Evolutionary conservation across 2,797 vertebrate genomes (phyloP).

Genomic region (Sebastes trivittatus): DNA sequence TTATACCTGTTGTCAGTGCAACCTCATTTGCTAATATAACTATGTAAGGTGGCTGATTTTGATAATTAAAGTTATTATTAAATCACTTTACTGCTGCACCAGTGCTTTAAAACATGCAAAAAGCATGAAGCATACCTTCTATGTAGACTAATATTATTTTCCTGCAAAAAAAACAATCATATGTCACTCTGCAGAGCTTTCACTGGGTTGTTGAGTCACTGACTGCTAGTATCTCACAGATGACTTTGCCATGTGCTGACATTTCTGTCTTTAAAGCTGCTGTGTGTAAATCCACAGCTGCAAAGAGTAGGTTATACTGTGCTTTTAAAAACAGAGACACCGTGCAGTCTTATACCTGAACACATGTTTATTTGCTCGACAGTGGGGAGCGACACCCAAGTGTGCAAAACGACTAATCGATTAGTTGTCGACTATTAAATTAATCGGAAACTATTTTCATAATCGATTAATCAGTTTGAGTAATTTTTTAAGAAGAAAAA

Average conservation of each 20-base stretch:
- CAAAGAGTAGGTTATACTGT: background rate
- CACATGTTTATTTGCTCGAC: background rate
- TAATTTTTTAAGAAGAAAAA: too few species aligned
- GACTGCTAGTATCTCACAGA: background rate
- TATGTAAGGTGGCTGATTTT: background rate
- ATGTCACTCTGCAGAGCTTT: background rate
- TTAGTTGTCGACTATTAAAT: too few species aligned
- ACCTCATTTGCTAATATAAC: background rate
- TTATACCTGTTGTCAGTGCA: background rate
- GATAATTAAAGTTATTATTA: background rate
- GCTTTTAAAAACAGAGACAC: background rate
- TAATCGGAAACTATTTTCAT: too few species aligned
- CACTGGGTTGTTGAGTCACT: background rate
- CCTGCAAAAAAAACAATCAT: background rate
- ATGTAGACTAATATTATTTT: background rate
- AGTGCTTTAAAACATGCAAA: background rate
- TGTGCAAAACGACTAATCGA: background rate
- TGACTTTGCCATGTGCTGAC: slow-evolving; percentile 14
- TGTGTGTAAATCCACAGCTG: background rate
- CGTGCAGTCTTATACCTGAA: background rate
- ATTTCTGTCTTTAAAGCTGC: background rate
- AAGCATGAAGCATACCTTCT: background rate
- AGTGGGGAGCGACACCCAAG: too few species aligned
- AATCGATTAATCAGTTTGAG: too few species aligned
- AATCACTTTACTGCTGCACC: background rate